phyloP scores from a whole-genome alignment of 2,113 vertebrate species.

The Bothrops jararaca region DNA sequence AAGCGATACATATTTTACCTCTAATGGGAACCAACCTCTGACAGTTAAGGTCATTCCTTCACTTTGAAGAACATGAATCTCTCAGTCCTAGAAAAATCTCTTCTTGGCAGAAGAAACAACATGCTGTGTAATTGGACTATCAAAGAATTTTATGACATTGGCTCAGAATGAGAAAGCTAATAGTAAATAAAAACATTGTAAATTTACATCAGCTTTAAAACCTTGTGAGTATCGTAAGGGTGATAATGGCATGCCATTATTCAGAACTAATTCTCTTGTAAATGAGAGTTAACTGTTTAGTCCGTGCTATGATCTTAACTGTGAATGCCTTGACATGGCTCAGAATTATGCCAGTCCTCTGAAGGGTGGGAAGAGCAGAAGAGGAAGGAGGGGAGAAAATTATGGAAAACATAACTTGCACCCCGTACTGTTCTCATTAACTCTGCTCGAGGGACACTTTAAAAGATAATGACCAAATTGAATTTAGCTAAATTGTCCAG shows the following conservation, averaged over 20 bases:
- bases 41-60: background rate
- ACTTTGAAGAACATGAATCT: background rate
- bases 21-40: background rate
- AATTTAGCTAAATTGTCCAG: background rate
- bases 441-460: background rate
- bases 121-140: background rate
- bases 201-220: background rate
- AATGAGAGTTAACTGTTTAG: background rate
- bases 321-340: background rate
- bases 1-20: background rate
- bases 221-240: background rate
- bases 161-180: background rate
- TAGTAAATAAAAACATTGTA: background rate
- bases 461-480: background rate
- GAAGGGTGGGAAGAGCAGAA: background rate
- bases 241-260: background rate
- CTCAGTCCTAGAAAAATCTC: background rate
- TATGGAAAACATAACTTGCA: background rate
- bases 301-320: background rate
- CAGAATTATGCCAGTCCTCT: background rate
- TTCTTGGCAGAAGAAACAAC: background rate
- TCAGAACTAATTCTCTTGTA: background rate
- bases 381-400: background rate
- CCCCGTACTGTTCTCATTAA: background rate
- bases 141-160: background rate